Conservation (phyloP, 2,113 vertebrate species). For the Acrocephalus arundinaceus region DNA sequence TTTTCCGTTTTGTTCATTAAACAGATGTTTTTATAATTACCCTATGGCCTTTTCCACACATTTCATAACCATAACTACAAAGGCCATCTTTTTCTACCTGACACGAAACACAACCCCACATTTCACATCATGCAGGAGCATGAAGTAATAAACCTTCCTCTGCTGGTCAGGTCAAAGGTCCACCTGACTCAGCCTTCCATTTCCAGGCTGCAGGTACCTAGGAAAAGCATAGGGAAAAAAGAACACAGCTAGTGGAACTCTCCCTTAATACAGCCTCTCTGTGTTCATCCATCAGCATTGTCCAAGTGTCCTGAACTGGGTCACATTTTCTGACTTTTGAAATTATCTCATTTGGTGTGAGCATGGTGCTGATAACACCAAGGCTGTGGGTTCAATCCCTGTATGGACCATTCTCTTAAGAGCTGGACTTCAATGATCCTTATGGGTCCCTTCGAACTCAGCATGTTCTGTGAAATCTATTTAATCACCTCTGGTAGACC, state of each 20-base stretch:
- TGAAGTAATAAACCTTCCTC: too few species aligned
- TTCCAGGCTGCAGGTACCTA: not conserved
- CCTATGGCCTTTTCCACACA: too few species aligned
- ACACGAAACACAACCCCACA: too few species aligned
- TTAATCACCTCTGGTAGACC: not conserved
- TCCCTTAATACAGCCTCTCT: not conserved
- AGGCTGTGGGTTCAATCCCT: not conserved
- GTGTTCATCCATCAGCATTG: accelerated
- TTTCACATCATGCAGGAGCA: too few species aligned
- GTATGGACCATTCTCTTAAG: not conserved
- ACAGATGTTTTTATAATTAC: too few species aligned
- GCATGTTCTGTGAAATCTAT: not conserved
- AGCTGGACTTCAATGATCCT: not conserved
- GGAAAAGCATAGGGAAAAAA: not conserved
- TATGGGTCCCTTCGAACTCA: not conserved
- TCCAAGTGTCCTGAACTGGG: not conserved
- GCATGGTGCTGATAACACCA: not conserved
- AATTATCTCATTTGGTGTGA: not conserved
- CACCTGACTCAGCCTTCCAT: not conserved
- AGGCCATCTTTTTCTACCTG: too few species aligned
- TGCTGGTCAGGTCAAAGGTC: not conserved
- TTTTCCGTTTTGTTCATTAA: too few species aligned
- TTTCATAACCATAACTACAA: too few species aligned
- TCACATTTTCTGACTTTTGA: accelerated
- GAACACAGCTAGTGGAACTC: accelerated